Base-by-base conservation (phyloP, 2,888 invertebrate species). In the Tetragonisca angustula region DNA sequence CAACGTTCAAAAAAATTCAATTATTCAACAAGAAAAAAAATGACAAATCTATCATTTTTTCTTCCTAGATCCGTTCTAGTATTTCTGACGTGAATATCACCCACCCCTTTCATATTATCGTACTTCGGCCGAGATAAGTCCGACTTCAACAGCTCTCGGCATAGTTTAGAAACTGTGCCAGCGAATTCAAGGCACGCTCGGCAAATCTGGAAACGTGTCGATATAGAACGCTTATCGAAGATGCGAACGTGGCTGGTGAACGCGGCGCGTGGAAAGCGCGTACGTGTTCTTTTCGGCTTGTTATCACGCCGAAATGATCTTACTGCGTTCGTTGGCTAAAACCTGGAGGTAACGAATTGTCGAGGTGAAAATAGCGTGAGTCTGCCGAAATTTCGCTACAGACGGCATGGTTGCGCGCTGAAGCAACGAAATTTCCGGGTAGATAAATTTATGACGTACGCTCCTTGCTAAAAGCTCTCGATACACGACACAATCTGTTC, bases 161-260 rank as follows among this genome's bases (percentile, higher is more conserved):
- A 19, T 21, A 64, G 27, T 32, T 32, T 27, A 32, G 36, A 36
- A 36, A 65, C n/a, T 21, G 36, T 65, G 21, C n/a, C 36, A 65
- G n/a, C 65, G 36, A 36, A 65, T 36, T 65, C 65, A 21, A 36
- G 21, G 21, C 62, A 64, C 62, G 62, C 21, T 65, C n/a, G 32
- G 50, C 43, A 54, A 74, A 68, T 74, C 69, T 64, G 36, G 64
- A 77, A 75, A 32, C 64, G 32, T 32, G 64, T 21, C 65, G 36
- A 59, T 59, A 65, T 65, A 36, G 13, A 65, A 21, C 65, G 21
- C 36, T 65, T 24, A 36, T 65, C 65, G 36, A 36, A n/a, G 2
- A 19, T 13, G 13, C 36, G 36, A 65, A 36, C 36, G 56, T 2
- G 56, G 24, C 43, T 59, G 5, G 56, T n/a, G 24, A 59, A 59